Evolutionary conservation across 2,113 vertebrate species (phyloP), one percentile per base, ranked within the genome.

Genomic region (Piaya cayana): DNA sequence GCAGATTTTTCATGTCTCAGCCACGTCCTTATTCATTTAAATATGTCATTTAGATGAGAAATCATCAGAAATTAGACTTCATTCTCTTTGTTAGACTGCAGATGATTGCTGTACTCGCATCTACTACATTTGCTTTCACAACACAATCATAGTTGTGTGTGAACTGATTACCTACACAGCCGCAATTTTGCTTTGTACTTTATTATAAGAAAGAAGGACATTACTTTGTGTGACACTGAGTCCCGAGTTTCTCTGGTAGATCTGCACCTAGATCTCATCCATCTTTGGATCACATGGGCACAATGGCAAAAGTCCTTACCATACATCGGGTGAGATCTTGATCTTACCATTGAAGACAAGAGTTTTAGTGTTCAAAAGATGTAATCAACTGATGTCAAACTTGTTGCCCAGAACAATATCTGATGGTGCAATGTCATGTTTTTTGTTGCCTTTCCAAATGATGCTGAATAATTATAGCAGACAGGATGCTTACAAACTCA

Each of bases 371-470:
- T 45, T 65, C 39, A 79, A 14, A 58, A 89, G 58, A 32, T 43
- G 13, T 32, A 34, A 85, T 69, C 88, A 67, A 2, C 43, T 84
- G 29, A 36, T 3, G 37, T 69, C 65, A 79, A 65, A 92, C 13
- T 72, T 9, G 0, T 42, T 79, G 27, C 8, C 29, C 26, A 88
- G 65, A 72, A 37, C 43, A 53, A 7, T 60, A 53, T 42, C 70
- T 53, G 29, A 65, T 86, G 45, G 25, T 80, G 23, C 59, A 52
- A 26, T 82, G 63, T 70, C 45, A 43, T 30, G 43, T 3, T 65
- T 88, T 90, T 80, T 90, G 42, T 83, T 91, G 59, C 14, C 90
- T 92, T 94, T 94, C 55, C 71, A 80, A 82, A 67, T 42, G 42
- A 55, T 83, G 78, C 56, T 77, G 87, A 74, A 63, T 92, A 71